phyloP scores from a whole-genome alignment of 2,797 vertebrate species.

The Hemibagrus guttatus region DNA sequence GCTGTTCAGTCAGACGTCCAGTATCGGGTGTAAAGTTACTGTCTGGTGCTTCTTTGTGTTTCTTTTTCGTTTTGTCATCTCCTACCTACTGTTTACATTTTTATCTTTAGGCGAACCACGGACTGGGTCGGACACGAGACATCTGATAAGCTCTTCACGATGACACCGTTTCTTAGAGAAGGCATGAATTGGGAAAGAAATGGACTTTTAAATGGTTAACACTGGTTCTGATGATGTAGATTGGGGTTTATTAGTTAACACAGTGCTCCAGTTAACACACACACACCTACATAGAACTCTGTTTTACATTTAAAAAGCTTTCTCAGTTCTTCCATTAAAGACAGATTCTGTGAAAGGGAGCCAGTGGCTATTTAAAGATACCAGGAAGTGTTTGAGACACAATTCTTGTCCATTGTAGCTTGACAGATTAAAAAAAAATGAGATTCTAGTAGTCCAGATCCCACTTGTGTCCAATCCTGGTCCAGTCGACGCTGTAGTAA shows the following conservation, averaged over 20 bases:
- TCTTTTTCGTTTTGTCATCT: slow-evolving; percentile 59
- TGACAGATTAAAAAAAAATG: neutral
- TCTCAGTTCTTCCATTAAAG: neutral
- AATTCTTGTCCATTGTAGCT: too few relatives aligned
- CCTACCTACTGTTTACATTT: slow-evolving; percentile 78
- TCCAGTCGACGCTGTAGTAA: neutral
- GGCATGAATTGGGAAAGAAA: neutral
- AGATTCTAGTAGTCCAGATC: neutral
- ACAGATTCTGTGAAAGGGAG: neutral
- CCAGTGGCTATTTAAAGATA: neutral
- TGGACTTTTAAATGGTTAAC: neutral
- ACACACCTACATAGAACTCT: neutral
- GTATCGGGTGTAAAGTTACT: slow-evolving; percentile 72
- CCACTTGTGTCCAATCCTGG: neutral
- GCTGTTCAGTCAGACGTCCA: slow-evolving; percentile 66
- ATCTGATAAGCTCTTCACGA: slow-evolving; percentile 14
- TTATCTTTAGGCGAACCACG: slow-evolving; percentile 54
- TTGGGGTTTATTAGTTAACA: neutral
- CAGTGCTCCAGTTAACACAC: neutral
- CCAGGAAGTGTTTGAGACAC: neutral
- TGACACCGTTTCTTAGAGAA: neutral
- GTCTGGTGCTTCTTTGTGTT: slow-evolving; percentile 77
- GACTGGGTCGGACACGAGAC: neutral
- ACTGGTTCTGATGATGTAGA: neutral
- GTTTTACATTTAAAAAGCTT: neutral